Conservation (phyloP, 2,888 invertebrate species). For the Drosophila fulvimacula region DNA sequence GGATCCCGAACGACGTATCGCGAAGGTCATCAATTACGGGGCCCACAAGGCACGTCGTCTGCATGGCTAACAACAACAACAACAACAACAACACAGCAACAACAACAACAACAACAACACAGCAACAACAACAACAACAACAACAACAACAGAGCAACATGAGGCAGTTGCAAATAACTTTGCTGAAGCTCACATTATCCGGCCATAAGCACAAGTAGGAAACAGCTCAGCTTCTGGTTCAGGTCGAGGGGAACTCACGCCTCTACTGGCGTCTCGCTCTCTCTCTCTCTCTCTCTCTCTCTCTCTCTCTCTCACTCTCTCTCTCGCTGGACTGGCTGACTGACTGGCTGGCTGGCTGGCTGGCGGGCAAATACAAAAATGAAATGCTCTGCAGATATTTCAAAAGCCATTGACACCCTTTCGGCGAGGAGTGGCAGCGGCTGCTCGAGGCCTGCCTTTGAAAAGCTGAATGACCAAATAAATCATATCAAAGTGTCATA, state of each 20-base stretch:
- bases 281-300: neutral
- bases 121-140: constrained; percentile 43
- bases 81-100: constrained; percentile 29
- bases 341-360: constrained; percentile 50
- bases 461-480: constrained; percentile 83
- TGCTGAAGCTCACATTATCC: constrained; percentile 74
- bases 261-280: constrained; percentile 10
- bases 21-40: constrained; percentile 78
- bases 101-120: constrained; percentile 42
- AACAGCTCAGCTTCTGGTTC: constrained; percentile 57
- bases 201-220: constrained; percentile 76
- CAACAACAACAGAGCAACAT: constrained; percentile 26
- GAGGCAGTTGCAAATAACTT: constrained; percentile 77
- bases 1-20: constrained; percentile 70
- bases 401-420: constrained; percentile 83
- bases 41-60: constrained; percentile 61
- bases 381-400: constrained; percentile 76
- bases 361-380: constrained; percentile 64
- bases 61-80: constrained; percentile 52
- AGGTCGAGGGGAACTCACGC: constrained; percentile 16
- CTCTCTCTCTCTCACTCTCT: too few species aligned
- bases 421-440: constrained; percentile 52
- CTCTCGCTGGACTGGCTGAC: too few species aligned
- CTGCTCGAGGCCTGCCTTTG: constrained; percentile 75
- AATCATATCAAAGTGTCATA: constrained; percentile 85